Base-by-base conservation (phyloP, 2,888 invertebrate genomes). In the Agapostemon virescens region DNA sequence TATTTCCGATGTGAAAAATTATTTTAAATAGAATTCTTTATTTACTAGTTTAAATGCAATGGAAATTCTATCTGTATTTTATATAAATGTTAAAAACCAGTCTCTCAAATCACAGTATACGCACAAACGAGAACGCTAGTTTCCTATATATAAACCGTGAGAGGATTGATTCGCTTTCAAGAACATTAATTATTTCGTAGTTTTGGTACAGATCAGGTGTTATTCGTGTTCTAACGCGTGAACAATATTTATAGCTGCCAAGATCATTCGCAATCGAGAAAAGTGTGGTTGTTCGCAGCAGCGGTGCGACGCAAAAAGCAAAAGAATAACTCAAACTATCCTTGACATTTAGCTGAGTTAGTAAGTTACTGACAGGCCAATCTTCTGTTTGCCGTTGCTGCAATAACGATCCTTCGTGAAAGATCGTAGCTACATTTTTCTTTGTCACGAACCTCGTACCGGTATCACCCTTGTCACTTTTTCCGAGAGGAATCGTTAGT, bases 301-400 rank as follows among this genome's bases (percentile, higher is more conserved):
- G 5, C 52, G 72, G 61, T 2, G 23, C 72, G 72, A 40, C 80
- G 80, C 55, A 73, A 80, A 80, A 80, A 73, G 81, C 52, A 69
- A 80, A 80, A 80, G 80, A 80, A 80, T 80, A 73, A 80, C 69
- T 80, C 79, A 73, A 80, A 80, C 74, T 80, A 80, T 80, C 80
- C 80, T 80, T 80, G 80, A 80, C 80, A 80, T 80, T 80, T 80
- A 80, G 80, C 80, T 40, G 80, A 73, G 69, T 80, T 80, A 69
- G 64, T 64, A 79, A 80, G 79, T 80, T 72, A 79, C 73, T 64
- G 40, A 23, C 72, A 66, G 79, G 49, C 79, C 80, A 80, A 80
- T 80, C 80, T 80, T 80, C 80, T 69, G 81, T 64, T 73, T 80
- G 80, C 79, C n/a, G 73, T 80, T 80, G 80, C 81, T 33, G 80